Base-by-base conservation (phyloP, 1,140 invertebrate species). In the Pogonomyrmex barbatus region DNA sequence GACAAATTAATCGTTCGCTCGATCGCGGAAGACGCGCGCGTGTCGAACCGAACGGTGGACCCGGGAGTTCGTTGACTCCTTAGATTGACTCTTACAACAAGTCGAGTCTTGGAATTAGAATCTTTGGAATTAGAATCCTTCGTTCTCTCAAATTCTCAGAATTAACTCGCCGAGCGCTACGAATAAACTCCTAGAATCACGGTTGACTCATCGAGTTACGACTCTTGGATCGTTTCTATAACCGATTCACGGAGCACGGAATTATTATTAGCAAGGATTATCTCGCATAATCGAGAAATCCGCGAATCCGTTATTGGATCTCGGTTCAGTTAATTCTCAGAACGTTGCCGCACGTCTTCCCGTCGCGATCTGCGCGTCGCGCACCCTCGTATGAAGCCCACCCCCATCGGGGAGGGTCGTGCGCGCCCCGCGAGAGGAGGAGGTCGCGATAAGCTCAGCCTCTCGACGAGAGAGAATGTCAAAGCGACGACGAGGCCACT, bases 401-500 rank as follows among this genome's bases (percentile, higher is more conserved):
- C 83, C 68, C 79, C 45, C 39, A 30, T 33, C 17, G 24, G 68
- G 73, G 54, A 89, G 75, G 67, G 30, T 79, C 39, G 60, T 52
- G 79, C 68, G 65, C 70, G 71, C 60, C 76, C 77, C 82, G 88
- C 88, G 88, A 90, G 75, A 90, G 77, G 54, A 82, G 89, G 58
- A 88, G 81, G 65, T 86, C 62, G 88, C 76, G 68, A 75, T 83
- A 83, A 83, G 79, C 68, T 83, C 68, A 76, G 89, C 85, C 71
- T 88, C 79, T 85, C 70, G 81, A 86, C 84, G 90, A 87, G 90
- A 90, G 56, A 75, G 87, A 90, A 91, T 89, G 84, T 91, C 77
- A 88, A 89, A 89, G 89, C 90, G 86, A 90, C 68, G 68, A 87
- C 85, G 87, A 90, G 78, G 88, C 85, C 91, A 91, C 88, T 90